phyloP scores from a whole-genome alignment of 1,140 invertebrate genomes.

The Aphelinus atriplicis region DNA sequence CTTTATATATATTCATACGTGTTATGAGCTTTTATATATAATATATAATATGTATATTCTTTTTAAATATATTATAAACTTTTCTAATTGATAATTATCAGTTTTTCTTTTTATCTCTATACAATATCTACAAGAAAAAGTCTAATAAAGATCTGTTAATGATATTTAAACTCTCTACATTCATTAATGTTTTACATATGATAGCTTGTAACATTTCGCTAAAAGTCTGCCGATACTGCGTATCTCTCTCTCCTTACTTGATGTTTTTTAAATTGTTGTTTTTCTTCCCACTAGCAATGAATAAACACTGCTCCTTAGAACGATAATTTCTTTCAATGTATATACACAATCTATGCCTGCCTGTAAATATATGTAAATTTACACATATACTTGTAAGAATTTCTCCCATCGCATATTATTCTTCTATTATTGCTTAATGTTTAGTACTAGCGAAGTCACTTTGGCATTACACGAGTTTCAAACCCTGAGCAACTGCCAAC shows the following conservation, averaged over 20 bases:
- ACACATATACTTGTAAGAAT: constrained; percentile 32
- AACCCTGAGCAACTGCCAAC: constrained; percentile 56
- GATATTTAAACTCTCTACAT: constrained; percentile 65
- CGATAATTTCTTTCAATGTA: constrained; percentile 14
- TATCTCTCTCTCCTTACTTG: constrained; percentile 23
- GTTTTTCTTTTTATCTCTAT: constrained; percentile 56
- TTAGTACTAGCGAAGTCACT: constrained; percentile 58
- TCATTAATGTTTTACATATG: constrained; percentile 59
- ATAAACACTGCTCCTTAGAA: not conserved
- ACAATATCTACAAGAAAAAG: constrained; percentile 65
- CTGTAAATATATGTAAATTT: constrained; percentile 33
- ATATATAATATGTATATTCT: constrained; percentile 47
- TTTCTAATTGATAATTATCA: constrained; percentile 58
- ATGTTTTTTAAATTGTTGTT: constrained; percentile 18
- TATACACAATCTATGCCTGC: constrained; percentile 25
- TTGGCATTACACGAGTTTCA: constrained; percentile 61
- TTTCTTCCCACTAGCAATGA: constrained; percentile 13
- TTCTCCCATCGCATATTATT: constrained; percentile 44
- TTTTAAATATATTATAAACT: constrained; percentile 63
- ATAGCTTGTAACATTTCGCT: constrained; percentile 46
- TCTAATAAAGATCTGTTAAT: constrained; percentile 64
- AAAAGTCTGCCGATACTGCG: constrained; percentile 45
- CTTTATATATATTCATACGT: constrained; percentile 38
- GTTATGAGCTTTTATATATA: constrained; percentile 39
- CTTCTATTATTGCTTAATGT: constrained; percentile 62